Conservation (phyloP, 2,797 vertebrate species). For the Chaenodraco wilsoni region DNA sequence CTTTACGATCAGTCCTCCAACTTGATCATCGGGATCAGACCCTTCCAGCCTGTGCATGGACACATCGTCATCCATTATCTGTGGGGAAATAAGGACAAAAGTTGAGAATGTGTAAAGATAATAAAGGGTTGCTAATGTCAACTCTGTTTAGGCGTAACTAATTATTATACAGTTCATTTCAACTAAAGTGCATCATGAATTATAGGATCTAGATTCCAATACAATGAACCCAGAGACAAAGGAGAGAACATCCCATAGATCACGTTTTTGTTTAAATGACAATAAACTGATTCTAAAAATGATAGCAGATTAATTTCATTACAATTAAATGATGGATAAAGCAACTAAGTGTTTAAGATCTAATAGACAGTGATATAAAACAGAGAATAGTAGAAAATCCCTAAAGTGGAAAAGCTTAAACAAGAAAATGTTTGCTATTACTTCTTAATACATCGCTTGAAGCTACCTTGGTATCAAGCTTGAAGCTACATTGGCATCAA, state of each 20-base stretch:
- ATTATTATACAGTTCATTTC: background rate
- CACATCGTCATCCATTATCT: slow-evolving; percentile 83
- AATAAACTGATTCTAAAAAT: background rate
- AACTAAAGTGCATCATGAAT: background rate
- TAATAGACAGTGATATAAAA: background rate
- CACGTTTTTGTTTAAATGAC: no score
- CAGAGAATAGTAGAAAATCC: background rate
- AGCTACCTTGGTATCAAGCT: no score
- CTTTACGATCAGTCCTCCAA: slow-evolving; percentile 91
- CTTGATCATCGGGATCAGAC: slow-evolving; percentile 77
- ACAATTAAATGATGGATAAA: background rate
- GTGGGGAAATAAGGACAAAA: slow-evolving; percentile 18
- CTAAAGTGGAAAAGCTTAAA: background rate
- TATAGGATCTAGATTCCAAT: background rate
- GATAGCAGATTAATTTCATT: no score
- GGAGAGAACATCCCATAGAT: no score
- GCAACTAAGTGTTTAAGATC: background rate
- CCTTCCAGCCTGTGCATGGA: slow-evolving; percentile 93
- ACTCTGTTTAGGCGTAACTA: background rate
- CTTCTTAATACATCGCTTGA: background rate
- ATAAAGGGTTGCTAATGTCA: background rate
- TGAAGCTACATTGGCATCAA: no score
- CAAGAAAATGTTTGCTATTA: background rate
- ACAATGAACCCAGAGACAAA: background rate
- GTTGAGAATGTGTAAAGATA: slow-evolving; percentile 12